A percentile compares a stretch with the other conserved stretches of the same genome.
Evolutionary conservation across 35 echinoderm and acorn worm species (phyloP).

Genomic region (Holothuria glaberrima): DNA sequence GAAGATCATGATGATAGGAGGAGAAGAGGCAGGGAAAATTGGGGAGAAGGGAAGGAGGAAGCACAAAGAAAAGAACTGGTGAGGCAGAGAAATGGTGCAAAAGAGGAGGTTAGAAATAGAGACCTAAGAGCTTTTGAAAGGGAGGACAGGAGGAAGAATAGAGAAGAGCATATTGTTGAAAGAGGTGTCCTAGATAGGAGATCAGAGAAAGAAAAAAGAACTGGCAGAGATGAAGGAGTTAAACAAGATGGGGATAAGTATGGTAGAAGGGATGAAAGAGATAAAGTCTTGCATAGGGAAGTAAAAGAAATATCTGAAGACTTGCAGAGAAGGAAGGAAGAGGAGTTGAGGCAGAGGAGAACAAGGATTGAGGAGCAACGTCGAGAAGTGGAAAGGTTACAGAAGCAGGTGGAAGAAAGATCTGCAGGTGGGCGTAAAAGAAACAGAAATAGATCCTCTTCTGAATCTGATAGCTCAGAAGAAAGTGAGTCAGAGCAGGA

Average conservation of each 20-base stretch:
- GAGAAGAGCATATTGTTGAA: background rate
- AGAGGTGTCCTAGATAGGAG: background rate
- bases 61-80: background rate
- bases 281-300: background rate
- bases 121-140: background rate
- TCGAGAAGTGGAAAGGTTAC: constrained; percentile 4
- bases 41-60: constrained; percentile 4
- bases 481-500: background rate
- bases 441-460: background rate
- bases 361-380: background rate
- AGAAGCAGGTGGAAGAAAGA: constrained; percentile 18
- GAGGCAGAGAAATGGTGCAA: background rate
- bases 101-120: background rate
- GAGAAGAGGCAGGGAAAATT: constrained; percentile 7
- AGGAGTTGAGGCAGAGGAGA: constrained; percentile 3
- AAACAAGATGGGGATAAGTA: too few species aligned
- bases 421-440: background rate
- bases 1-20: background rate
- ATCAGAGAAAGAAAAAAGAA: background rate
- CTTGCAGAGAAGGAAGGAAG: background rate
- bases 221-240: background rate
- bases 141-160: background rate
- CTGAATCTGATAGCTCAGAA: constrained; percentile 22
- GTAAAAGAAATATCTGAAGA: background rate
- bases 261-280: background rate